Base-by-base conservation (phyloP, 1,140 invertebrate genomes). In the Polypedilum pembai region DNA sequence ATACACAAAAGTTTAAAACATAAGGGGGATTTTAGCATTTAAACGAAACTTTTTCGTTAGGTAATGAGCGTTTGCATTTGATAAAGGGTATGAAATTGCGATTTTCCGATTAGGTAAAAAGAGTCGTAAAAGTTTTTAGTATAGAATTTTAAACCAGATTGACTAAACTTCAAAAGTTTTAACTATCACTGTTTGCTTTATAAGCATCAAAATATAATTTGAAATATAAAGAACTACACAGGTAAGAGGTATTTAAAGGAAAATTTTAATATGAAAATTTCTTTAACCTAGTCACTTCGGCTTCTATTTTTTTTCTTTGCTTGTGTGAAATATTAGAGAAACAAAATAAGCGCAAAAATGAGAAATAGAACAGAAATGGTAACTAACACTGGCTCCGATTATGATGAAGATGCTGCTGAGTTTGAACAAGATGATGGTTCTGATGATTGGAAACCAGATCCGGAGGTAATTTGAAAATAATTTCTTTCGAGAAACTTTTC, bases 311-410 rank as follows among this genome's bases (percentile, higher is more conserved):
- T n/a, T n/a, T n/a, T 45, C 41, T 45, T 45, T 45, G n/a, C 1
- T 3, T 56, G 1, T 56, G 45, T n/a, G 8, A 12, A 4, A 56
- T 33, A 33, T 33, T 33, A 56, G 45, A 12, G 12, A 56, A 15
- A 56, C 12, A 56, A 56, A 56, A 56, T 56, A 12, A 15, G 18
- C 15, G 18, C 8, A 69, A 69, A 18, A n/a, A 69, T 69, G 65
- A 69, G 65, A 69, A 69, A 69, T 20, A 18, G 65, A 69, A 69
- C 65, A 20, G 65, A 69, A 21, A 21, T 69, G 65, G 65, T 69
- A 0, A 69, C 65, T 4, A 69, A 69, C 4, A 69, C 65, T 69
- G 65, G 65, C 15, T 69, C 65, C 17, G 65, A 69, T 12, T 69
- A 69, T 7, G 65, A 69, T 10, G 65, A 69, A 20, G 20, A 69